These are phyloP conservation scores for Peromyscus eremicus DNA, from an alignment of 2,797 vertebrate species.

Conservation along the genomic window DNA sequence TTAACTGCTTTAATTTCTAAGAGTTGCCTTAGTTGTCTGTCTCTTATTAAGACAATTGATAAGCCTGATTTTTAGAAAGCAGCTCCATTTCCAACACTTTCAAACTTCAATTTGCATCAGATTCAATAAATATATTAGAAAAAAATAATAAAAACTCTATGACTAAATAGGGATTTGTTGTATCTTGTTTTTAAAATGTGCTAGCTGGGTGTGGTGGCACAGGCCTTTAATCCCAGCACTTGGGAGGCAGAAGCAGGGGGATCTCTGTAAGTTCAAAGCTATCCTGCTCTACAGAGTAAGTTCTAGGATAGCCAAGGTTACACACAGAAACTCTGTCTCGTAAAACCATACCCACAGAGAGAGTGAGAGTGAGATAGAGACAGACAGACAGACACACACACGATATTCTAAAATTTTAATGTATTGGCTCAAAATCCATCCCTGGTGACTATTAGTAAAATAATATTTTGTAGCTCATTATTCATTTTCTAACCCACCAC, in stretches of 20 bases:
- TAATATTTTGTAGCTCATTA: conserved; percentile 4
- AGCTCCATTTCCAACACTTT: conserved; percentile 33
- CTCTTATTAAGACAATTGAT: background rate
- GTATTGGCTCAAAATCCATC: background rate
- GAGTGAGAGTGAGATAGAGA: too few relatives aligned
- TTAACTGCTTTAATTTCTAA: background rate
- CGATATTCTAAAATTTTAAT: background rate
- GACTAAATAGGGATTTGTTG: background rate
- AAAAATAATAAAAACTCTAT: conserved; percentile 44
- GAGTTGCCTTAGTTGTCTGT: background rate
- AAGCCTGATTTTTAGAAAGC: conserved; percentile 2
- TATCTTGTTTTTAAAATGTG: background rate
- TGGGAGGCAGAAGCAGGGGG: background rate
- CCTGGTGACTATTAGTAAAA: conserved; percentile 24
- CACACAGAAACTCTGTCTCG: background rate
- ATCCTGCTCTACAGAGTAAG: background rate
- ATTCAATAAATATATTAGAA: conserved; percentile 22
- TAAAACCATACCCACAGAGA: background rate
- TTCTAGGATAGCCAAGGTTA: background rate
- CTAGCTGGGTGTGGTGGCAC: background rate
- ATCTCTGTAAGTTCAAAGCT: background rate
- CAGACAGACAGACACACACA: too few relatives aligned
- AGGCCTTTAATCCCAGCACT: background rate
- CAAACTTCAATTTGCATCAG: conserved; percentile 35
- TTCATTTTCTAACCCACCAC: conserved; percentile 9